Evolutionary conservation across 1,140 invertebrate genomes (phyloP).

Genomic region (Heliconius melpomene): DNA sequence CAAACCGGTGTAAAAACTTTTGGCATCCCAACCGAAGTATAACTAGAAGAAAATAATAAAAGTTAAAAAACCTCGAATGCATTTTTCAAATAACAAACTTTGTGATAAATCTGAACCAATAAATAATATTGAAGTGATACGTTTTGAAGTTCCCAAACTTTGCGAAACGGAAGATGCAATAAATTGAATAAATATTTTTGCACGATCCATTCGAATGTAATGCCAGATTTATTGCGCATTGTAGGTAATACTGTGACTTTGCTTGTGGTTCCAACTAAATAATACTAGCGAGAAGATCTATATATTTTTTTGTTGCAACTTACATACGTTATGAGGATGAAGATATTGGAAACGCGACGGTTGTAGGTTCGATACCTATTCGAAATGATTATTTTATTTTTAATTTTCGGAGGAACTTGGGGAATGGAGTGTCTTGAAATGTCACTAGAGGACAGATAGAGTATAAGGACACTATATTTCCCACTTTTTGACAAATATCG

Average conservation of each 20-base stretch:
- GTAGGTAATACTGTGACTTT: not conserved
- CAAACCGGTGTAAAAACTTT: not conserved
- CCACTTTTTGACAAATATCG: not conserved
- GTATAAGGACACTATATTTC: no score
- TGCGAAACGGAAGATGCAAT: not conserved
- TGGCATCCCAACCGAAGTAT: not conserved
- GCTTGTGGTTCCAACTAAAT: not conserved
- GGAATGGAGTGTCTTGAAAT: no score
- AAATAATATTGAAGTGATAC: slow-evolving; percentile 13
- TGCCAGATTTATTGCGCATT: not conserved
- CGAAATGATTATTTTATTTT: no score
- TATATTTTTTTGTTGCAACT: not conserved
- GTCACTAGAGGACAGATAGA: no score
- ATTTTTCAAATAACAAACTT: slow-evolving; percentile 13
- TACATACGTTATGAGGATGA: no score
- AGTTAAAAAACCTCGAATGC: not conserved
- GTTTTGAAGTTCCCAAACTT: slow-evolving; percentile 9
- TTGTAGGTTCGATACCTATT: no score
- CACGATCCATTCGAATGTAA: not conserved
- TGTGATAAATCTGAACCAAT: slow-evolving; percentile 2
- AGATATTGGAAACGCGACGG: no score
- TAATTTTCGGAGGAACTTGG: no score
- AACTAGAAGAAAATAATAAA: not conserved
- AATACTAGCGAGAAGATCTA: not conserved
- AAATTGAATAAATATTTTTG: slow-evolving; percentile 21